phyloP scores from a whole-genome alignment of 2,797 vertebrate species.

The Hippopotamyrus pictus region DNA sequence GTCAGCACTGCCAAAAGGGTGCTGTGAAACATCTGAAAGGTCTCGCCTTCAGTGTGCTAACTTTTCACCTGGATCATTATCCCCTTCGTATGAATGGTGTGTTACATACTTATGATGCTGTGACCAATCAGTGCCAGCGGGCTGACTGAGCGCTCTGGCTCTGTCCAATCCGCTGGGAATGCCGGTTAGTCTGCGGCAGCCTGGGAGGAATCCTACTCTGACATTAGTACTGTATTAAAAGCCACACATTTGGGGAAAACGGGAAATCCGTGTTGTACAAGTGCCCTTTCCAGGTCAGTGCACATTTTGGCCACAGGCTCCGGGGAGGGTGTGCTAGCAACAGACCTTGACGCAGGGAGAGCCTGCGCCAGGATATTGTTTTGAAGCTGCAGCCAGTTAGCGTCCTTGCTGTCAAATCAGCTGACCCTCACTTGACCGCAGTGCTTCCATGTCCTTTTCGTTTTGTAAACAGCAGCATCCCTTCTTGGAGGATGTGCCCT shows the following conservation, averaged over 20 bases:
- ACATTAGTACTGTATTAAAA: background rate
- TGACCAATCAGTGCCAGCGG: background rate
- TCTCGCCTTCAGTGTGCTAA: background rate
- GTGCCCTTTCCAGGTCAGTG: constrained; percentile 53
- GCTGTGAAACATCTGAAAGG: background rate
- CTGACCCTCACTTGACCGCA: constrained; percentile 62
- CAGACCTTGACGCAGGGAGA: constrained; percentile 62
- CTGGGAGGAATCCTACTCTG: constrained; percentile 24
- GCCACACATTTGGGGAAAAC: constrained; percentile 56
- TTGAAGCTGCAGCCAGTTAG: constrained; percentile 63
- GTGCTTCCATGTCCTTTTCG: constrained; percentile 54
- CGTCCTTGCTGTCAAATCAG: constrained; percentile 52
- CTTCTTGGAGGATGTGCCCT: constrained; percentile 47
- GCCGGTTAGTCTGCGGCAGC: background rate
- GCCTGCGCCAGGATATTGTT: constrained; percentile 60
- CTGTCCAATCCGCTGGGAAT: constrained; percentile 18
- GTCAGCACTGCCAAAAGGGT: background rate
- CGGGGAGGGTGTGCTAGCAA: constrained; percentile 30
- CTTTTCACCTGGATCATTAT: background rate
- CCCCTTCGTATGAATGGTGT: background rate
- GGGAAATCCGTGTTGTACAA: constrained; percentile 67
- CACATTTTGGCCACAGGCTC: constrained; percentile 47
- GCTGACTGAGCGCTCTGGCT: background rate
- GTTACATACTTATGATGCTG: background rate
- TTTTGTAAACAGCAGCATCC: constrained; percentile 64